Percentiles rank a stretch among this genome's conserved stretches.
These are phyloP conservation scores for Myodes glareolus DNA, from an alignment of 2,113 vertebrate species.

Conservation along the genomic window DNA sequence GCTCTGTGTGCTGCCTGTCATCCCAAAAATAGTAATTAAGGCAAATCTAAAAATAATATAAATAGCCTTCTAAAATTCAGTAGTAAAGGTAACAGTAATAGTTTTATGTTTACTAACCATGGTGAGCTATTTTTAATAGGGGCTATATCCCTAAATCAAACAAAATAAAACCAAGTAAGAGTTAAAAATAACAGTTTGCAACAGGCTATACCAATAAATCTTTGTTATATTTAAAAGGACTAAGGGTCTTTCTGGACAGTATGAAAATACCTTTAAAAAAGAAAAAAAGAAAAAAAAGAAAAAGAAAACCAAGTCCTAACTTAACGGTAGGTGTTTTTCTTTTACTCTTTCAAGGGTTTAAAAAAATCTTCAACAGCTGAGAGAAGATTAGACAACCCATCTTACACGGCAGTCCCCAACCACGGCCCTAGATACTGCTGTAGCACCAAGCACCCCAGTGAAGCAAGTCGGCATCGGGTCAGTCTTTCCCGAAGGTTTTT, in stretches of 20 bases:
- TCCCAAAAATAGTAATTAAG: not conserved
- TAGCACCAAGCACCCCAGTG: constrained; percentile 72
- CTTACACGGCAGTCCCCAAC: constrained; percentile 20
- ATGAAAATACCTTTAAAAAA: not conserved
- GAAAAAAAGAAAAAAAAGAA: no score
- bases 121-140: not conserved
- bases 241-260: not conserved
- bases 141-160: constrained; percentile 15
- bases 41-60: not conserved
- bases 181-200: not conserved
- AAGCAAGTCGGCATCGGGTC: constrained; percentile 66
- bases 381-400: not conserved
- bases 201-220: not conserved
- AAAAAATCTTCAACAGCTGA: not conserved
- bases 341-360: not conserved
- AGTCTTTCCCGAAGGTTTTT: constrained; percentile 38
- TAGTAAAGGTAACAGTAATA: not conserved
- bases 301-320: not conserved
- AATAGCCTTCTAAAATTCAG: not conserved
- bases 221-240: constrained; percentile 8
- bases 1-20: not conserved
- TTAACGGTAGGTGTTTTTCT: not conserved
- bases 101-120: not conserved
- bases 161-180: constrained; percentile 46
- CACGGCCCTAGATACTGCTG: not conserved